Base-by-base conservation (phyloP, 2,113 vertebrate genomes). In the Myiopsitta monachus region DNA sequence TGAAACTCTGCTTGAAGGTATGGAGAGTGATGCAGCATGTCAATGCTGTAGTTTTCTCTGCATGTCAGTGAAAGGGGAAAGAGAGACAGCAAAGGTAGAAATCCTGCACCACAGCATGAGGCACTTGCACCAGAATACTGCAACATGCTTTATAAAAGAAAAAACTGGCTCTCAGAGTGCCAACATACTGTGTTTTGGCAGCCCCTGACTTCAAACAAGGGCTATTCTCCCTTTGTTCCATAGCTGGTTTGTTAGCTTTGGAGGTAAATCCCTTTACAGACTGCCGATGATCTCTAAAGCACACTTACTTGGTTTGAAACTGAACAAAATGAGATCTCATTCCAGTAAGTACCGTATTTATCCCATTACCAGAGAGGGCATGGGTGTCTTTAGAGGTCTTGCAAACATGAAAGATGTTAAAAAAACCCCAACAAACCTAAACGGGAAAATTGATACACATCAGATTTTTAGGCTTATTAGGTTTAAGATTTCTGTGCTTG, bases 271-370 rank as follows among this genome's bases (percentile, higher is more conserved):
- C 64, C 18, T 88, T 84, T 62, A 87, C 31, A 83, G 90, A 82
- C 36, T 66, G 88, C 57, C 41, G 13, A 31, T 38, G 73, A 93
- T 82, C 86, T 75, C 66, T 80, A 52, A 68, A 89, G 84, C 51
- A 73, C 33, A n/a, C 30, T 54, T 70, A 67, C 3, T 88, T 90
- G 76, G 64, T 75, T 93, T 96, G 73, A 90, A 93, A 94, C 1
- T 19, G 66, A 95, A 78, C 64, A 87, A 94, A 91, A 95, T 57
- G 43, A 94, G 76, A 94, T 87, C 52, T 82, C 52, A 33, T 78
- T 75, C 66, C 69, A 87, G 9, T 87, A 88, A 94, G 77, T 36
- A 84, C 66, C 18, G 0, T 90, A 72, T 82, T 82, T 87, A 95
- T 91, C 92, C 77, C 19, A 27, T 96, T 91, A 84, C 28, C 33